Conservation (phyloP, 2,797 vertebrate genomes). For the Eospalax fontanierii region DNA sequence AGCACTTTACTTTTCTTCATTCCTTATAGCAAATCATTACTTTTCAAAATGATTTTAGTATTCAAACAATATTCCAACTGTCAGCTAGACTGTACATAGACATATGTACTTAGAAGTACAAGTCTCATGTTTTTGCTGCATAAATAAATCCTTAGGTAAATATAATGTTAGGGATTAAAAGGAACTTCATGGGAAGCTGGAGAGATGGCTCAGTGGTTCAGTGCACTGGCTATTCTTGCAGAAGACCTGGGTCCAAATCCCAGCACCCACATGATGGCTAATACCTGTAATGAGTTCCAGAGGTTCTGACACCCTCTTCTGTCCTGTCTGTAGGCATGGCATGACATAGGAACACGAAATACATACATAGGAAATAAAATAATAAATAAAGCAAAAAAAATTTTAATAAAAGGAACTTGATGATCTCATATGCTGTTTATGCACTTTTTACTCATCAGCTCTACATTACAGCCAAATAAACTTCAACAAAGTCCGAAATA, state of each 20-base stretch:
- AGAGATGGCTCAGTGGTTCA: no score
- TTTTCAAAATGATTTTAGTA: slow-evolving; percentile 14
- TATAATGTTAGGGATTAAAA: slow-evolving; percentile 38
- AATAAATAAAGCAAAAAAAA: no score
- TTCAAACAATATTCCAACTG: background rate
- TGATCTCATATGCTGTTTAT: background rate
- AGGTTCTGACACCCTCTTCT: no score
- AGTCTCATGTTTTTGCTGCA: background rate
- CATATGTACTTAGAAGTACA: slow-evolving; percentile 8
- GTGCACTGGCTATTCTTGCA: no score
- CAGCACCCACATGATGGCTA: no score
- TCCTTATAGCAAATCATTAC: background rate
- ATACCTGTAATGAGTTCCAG: no score
- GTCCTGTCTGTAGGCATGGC: no score
- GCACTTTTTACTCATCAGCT: background rate
- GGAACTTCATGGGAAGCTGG: no score
- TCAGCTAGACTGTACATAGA: slow-evolving; percentile 30
- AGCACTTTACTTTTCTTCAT: slow-evolving; percentile 8
- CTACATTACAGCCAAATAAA: background rate
- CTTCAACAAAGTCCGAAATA: slow-evolving; percentile 29
- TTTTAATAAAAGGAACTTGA: slow-evolving; percentile 42
- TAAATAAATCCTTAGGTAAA: slow-evolving; percentile 31
- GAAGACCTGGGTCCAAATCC: no score
- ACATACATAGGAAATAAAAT: no score
- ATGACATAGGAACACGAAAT: no score